Base-by-base conservation (phyloP, 2,888 invertebrate species). In the Holacanthella duospinosa region DNA sequence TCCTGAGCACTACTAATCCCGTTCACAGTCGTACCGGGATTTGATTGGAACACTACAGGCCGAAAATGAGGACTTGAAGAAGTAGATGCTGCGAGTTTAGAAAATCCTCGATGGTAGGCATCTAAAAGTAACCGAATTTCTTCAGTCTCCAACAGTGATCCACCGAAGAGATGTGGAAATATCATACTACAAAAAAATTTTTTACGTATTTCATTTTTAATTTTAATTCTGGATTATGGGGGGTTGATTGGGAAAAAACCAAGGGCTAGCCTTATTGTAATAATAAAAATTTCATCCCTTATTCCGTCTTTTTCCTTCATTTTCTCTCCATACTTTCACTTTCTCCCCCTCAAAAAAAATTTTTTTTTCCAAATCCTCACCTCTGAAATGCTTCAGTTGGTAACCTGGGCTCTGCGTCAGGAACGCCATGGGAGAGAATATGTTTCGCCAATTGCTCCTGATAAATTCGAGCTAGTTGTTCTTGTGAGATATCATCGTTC, bases 401-500 rank as follows among this genome's bases (percentile, higher is more conserved):
- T 64, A 71, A 66, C 55, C 72, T 64, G 26, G 72, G 73, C 48
- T 70, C 72, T 26, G 62, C 62, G 28, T 65, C 69, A 36, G 21
- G 29, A 25, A 64, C 68, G 43, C 70, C 71, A 57, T 68, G 62
- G 69, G 87, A 79, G 74, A 87, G 80, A 85, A 94, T 93, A 62
- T 97, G 83, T 77, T 95, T 95, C 64, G 91, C 88, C 68, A 95
- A 80, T 77, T 96, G 94, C 76, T 94, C 93, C 75, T 95, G 93
- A 77, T 95, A 95, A 75, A 95, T 91, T 75, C 93, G 84, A 53
- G 89, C 87, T 74, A 95, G 92, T 79, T 94, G 93, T 76, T 97
- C 96, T 77, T 95, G 94, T 44, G 95, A 89, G 79, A 95, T 89
- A 80, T 94, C 94, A 78, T 89, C 92, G 79, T 91, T 90, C 78